A percentile compares a stretch with the other conserved stretches of the same genome.
These are phyloP conservation scores for Aspidiotus destructor DNA, from an alignment of 2,888 invertebrate species.

Conservation along the genomic window DNA sequence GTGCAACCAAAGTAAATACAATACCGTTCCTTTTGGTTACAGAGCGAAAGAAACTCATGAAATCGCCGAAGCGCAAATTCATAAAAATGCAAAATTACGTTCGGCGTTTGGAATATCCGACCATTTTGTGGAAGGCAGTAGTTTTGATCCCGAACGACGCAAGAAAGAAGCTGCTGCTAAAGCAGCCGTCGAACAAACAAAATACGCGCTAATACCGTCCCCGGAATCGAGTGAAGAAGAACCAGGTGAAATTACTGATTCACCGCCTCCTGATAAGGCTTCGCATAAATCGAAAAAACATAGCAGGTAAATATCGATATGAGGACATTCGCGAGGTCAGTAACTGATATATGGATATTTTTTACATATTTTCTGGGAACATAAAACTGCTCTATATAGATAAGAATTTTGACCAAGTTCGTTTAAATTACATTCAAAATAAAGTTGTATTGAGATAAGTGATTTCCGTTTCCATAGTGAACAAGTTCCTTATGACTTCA, in stretches of 20 bases:
- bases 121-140: constrained; percentile 86
- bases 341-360: no score
- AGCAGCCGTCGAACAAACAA: constrained; percentile 21
- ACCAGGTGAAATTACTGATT: not conserved
- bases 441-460: no score
- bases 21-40: constrained; percentile 38
- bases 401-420: no score
- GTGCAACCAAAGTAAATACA: not conserved
- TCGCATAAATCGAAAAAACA: constrained; percentile 22
- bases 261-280: constrained; percentile 11
- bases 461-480: no score
- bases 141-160: constrained; percentile 71
- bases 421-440: no score
- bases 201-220: constrained; percentile 22
- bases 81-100: constrained; percentile 84
- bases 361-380: no score
- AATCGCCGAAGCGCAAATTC: constrained; percentile 88
- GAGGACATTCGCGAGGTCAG: no score
- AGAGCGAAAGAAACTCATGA: constrained; percentile 94
- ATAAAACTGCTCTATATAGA: no score
- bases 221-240: constrained; percentile 8
- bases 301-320: constrained; percentile 8
- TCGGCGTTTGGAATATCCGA: constrained; percentile 92
- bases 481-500: no score
- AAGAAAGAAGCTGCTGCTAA: constrained; percentile 45